Conservation (phyloP, 1,140 invertebrate species). For the Pogonomyrmex californicus region DNA sequence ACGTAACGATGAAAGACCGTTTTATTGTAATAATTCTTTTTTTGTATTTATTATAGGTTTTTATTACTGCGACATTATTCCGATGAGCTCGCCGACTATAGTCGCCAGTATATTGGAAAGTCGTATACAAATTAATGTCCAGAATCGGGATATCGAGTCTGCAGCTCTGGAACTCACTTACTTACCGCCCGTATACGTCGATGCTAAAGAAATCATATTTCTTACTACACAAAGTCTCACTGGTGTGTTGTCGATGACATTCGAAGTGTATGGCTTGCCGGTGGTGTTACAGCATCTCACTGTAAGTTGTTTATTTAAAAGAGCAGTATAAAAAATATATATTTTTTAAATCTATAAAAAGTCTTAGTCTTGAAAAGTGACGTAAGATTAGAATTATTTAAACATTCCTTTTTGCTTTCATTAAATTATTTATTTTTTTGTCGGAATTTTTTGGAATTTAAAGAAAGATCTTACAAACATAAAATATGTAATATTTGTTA, state of each 20-base stretch:
- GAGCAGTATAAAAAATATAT: neutral
- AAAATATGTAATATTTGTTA: neutral
- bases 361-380: neutral
- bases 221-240: constrained; percentile 72
- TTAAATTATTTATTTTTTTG: constrained; percentile 38
- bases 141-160: constrained; percentile 84
- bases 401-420: neutral
- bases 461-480: neutral
- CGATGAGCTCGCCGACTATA: constrained; percentile 82
- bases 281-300: constrained; percentile 82
- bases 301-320: constrained; percentile 72
- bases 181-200: constrained; percentile 83
- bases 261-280: constrained; percentile 83
- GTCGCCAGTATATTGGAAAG: constrained; percentile 81
- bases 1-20: neutral
- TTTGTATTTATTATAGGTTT: constrained; percentile 77
- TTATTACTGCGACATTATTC: constrained; percentile 86
- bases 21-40: constrained; percentile 28
- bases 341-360: neutral
- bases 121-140: constrained; percentile 80
- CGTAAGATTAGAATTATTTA: neutral
- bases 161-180: constrained; percentile 82
- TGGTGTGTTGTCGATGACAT: constrained; percentile 74
- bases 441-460: neutral
- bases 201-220: constrained; percentile 83